These are phyloP conservation scores for Nibea albiflora DNA, from an alignment of 2,113 vertebrate species.

Conservation along the genomic window DNA sequence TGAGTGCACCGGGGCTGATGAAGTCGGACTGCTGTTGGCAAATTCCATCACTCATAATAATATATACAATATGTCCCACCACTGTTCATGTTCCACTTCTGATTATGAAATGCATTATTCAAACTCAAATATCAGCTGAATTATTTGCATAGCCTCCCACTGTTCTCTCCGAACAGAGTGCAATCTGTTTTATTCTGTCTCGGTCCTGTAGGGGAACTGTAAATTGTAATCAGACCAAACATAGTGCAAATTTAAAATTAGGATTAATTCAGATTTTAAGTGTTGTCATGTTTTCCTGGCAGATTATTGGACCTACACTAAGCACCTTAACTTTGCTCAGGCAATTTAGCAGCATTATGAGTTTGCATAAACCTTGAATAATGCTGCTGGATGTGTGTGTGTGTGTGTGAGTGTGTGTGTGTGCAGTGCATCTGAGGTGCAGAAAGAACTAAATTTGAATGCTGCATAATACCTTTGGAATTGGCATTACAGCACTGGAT, in stretches of 20 bases:
- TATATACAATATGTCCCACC: conserved; percentile 61
- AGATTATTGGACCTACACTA: conserved; percentile 46
- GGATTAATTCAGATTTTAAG: conserved; percentile 50
- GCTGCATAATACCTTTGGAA: conserved; percentile 35
- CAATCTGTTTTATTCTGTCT: conserved; percentile 35
- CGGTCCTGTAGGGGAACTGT: conserved; percentile 12
- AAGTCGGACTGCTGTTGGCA: conserved; percentile 42
- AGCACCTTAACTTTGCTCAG: conserved; percentile 54
- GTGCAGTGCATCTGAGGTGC: conserved; percentile 26
- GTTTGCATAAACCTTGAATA: conserved; percentile 58
- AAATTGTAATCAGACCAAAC: conserved; percentile 49
- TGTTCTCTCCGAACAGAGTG: conserved; percentile 27
- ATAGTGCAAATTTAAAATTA: conserved; percentile 35
- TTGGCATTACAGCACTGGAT: conserved; percentile 9
- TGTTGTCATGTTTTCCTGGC: conserved; percentile 59
- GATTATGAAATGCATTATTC: conserved; percentile 79
- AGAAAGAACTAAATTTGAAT: conserved; percentile 23
- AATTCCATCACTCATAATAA: conserved; percentile 67
- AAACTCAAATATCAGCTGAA: conserved; percentile 57
- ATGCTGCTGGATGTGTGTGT: conserved; percentile 25
- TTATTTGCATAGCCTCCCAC: conserved; percentile 65
- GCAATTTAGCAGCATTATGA: conserved; percentile 56
- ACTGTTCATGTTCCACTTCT: conserved; percentile 62
- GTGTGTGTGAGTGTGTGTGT: neutral
- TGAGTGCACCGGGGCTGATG: conserved; percentile 37